These are phyloP conservation scores for Apostichopus californicus DNA, from an alignment of 35 echinoderm and acorn worm genomes.

Conservation along the genomic window DNA sequence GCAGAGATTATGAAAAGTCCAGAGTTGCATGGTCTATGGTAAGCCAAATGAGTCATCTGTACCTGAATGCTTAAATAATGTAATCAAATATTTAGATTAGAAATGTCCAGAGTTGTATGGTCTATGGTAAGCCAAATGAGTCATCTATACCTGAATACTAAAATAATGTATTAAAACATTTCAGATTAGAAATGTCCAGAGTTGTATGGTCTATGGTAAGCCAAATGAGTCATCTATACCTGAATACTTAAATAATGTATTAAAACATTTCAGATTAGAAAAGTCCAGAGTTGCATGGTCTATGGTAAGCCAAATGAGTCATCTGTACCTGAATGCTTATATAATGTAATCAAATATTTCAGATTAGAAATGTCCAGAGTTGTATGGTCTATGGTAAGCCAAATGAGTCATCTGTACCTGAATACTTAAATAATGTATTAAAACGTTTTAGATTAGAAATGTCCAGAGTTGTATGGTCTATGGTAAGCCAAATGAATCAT, in stretches of 20 bases:
- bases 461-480: slow-evolving; percentile 61
- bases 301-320: slow-evolving; percentile 73
- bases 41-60: slow-evolving; percentile 17
- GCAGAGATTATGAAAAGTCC: slow-evolving; percentile 86
- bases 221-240: neutral
- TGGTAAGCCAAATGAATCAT: slow-evolving; percentile 71
- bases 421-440: no score
- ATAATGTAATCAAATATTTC: no score
- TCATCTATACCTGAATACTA: neutral
- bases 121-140: slow-evolving; percentile 72
- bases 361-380: no score
- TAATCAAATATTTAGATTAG: no score
- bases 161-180: no score
- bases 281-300: slow-evolving; percentile 55
- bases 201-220: slow-evolving; percentile 81
- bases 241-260: no score
- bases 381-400: no score
- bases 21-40: slow-evolving; percentile 83
- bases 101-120: slow-evolving; percentile 57
- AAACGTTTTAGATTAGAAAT: no score
- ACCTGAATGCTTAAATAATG: no score
- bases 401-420: no score
- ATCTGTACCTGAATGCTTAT: no score
- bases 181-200: slow-evolving; percentile 20
- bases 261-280: no score